These are phyloP conservation scores for Menura novaehollandiae DNA, from an alignment of 2,113 vertebrate genomes.

Conservation along the genomic window DNA sequence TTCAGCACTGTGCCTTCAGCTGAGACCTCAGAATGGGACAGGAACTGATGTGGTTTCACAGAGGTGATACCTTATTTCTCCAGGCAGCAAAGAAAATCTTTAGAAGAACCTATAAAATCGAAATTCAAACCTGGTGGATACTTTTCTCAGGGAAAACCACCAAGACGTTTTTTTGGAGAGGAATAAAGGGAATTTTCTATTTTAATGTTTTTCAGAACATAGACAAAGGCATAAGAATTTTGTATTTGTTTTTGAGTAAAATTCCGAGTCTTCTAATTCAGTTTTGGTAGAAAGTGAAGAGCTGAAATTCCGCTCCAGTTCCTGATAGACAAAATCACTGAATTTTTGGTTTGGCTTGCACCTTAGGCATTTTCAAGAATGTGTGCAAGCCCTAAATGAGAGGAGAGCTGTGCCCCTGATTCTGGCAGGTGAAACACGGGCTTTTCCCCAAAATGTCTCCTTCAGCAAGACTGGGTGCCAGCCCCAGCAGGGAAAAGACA, in stretches of 20 bases:
- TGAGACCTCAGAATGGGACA: neutral
- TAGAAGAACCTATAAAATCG: neutral
- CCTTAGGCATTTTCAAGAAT: neutral
- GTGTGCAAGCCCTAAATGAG: neutral
- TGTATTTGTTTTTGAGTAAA: neutral
- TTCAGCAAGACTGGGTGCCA: neutral
- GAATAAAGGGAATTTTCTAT: neutral
- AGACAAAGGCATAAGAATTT: neutral
- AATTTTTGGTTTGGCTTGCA: neutral
- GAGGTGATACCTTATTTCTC: neutral
- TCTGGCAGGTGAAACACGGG: neutral
- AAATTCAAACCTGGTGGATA: neutral
- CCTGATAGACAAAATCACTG: neutral
- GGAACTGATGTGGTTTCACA: neutral
- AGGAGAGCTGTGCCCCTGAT: neutral
- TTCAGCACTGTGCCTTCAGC: neutral
- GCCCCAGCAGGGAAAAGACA: neutral
- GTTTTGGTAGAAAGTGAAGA: neutral
- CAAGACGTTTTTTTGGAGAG: rapidly evolving
- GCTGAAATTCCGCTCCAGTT: neutral
- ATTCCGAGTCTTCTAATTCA: neutral
- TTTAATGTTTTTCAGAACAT: neutral
- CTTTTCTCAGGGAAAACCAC: neutral
- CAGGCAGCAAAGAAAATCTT: neutral
- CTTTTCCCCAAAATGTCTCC: neutral